Conservation (phyloP, 1,140 invertebrate species). For the Drosophila auraria region DNA sequence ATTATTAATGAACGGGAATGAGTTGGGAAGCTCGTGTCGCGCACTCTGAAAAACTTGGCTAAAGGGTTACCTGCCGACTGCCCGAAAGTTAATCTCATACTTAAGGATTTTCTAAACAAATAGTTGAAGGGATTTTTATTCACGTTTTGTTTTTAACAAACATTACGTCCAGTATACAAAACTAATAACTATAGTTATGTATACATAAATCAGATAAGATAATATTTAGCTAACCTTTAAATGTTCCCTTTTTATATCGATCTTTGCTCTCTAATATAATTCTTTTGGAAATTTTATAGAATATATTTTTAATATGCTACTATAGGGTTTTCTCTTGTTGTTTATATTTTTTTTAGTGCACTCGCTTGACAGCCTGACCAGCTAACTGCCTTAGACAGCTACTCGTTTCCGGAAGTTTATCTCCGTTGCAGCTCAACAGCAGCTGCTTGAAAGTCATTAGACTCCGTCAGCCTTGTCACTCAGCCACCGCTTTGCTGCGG, state of each 20-base stretch:
- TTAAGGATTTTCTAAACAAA: too few relatives aligned
- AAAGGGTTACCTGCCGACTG: too few relatives aligned
- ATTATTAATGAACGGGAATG: constrained; percentile 34
- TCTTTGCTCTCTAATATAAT: not conserved
- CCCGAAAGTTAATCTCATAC: too few relatives aligned
- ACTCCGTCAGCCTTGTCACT: constrained; percentile 58
- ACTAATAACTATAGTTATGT: too few relatives aligned
- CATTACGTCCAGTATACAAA: too few relatives aligned
- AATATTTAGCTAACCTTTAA: too few relatives aligned
- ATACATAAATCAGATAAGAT: too few relatives aligned
- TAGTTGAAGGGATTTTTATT: too few relatives aligned
- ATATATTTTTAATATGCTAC: too few relatives aligned
- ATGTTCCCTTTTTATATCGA: not conserved
- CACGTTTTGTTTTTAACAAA: too few relatives aligned
- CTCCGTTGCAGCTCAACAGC: constrained; percentile 41
- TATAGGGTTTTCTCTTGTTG: not conserved
- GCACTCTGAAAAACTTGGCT: not conserved
- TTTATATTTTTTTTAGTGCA: constrained; percentile 7
- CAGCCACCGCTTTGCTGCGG: constrained; percentile 34
- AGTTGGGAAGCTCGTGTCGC: constrained; percentile 4
- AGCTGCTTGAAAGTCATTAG: constrained; percentile 64
- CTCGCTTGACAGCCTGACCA: constrained; percentile 35
- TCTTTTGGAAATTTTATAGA: too few relatives aligned
- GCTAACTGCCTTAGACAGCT: constrained; percentile 52
- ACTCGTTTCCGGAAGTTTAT: constrained; percentile 75